These are phyloP conservation scores for Sphinx pinastri DNA, from an alignment of 2,888 invertebrate genomes.

Conservation along the genomic window DNA sequence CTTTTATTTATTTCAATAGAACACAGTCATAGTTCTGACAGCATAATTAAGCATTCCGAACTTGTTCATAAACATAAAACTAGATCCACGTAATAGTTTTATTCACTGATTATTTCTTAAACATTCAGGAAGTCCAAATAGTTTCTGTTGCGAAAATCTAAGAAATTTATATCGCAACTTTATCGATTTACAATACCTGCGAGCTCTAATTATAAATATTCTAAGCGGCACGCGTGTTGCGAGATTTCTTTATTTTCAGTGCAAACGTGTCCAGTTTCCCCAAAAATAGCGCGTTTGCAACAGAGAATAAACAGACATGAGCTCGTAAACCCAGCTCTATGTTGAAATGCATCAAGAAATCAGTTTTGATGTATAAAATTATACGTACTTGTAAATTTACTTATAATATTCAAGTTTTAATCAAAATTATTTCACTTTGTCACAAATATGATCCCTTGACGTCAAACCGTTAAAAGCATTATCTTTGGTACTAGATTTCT, in stretches of 20 bases:
- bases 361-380: conserved; percentile 1
- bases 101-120: no score
- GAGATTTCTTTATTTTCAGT: conserved; percentile 33
- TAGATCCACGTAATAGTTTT: no score
- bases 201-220: conserved; percentile 6
- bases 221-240: not conserved
- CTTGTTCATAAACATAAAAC: no score
- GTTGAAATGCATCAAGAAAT: conserved; percentile 7
- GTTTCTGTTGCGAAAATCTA: not conserved
- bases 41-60: no score
- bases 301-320: conserved; percentile 33
- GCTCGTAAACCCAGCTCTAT: conserved; percentile 20
- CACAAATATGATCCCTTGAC: not conserved
- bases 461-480: not conserved
- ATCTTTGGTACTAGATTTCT: no score
- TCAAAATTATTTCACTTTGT: not conserved
- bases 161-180: not conserved
- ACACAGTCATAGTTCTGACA: no score
- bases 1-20: no score
- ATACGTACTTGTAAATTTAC: not conserved
- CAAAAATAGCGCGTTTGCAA: conserved; percentile 36
- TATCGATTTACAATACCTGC: not conserved
- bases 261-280: conserved; percentile 37
- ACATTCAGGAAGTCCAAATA: not conserved
- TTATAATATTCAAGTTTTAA: not conserved